These are phyloP conservation scores for Leucophenga maculata DNA, from an alignment of 2,888 invertebrate species.

Conservation along the genomic window DNA sequence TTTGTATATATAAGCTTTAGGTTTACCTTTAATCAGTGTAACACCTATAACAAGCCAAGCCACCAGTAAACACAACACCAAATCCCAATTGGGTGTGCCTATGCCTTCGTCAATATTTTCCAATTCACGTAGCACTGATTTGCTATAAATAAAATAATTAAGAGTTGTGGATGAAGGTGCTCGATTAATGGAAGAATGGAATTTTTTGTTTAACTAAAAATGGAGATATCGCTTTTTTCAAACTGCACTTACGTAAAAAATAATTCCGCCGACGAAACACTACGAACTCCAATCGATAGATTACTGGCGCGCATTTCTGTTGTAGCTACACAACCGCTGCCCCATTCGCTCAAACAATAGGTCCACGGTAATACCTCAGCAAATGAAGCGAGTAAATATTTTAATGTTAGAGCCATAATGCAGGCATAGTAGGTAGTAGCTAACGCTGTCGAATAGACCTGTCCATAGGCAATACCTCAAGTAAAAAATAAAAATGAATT, in stretches of 20 bases:
- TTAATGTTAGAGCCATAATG: slow-evolving; percentile 78
- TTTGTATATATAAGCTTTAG: background rate
- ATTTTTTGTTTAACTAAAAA: no score
- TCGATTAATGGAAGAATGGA: no score
- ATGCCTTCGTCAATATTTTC: slow-evolving; percentile 73
- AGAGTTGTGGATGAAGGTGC: no score
- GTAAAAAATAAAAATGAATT: background rate
- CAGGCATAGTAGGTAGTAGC: slow-evolving; percentile 80
- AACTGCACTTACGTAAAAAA: slow-evolving; percentile 71
- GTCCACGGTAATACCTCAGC: slow-evolving; percentile 77
- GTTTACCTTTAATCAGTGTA: slow-evolving; percentile 73
- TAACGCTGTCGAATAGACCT: slow-evolving; percentile 74
- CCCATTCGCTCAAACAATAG: slow-evolving; percentile 75
- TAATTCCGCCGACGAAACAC: slow-evolving; percentile 69
- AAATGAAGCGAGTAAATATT: slow-evolving; percentile 78
- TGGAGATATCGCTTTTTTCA: no score
- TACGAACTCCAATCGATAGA: slow-evolving; percentile 39
- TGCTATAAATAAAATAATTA: slow-evolving; percentile 63
- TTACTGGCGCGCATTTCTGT: slow-evolving; percentile 42
- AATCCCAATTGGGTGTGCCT: slow-evolving; percentile 74
- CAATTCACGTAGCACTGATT: slow-evolving; percentile 74
- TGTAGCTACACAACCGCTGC: slow-evolving; percentile 66
- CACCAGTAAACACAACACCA: slow-evolving; percentile 74
- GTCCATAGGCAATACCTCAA: slow-evolving; percentile 76
- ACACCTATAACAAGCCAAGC: slow-evolving; percentile 75